Evolutionary conservation across 2,888 invertebrate genomes (phyloP), one percentile per base, ranked within the genome.

Genomic region (Brenthis daphne): DNA sequence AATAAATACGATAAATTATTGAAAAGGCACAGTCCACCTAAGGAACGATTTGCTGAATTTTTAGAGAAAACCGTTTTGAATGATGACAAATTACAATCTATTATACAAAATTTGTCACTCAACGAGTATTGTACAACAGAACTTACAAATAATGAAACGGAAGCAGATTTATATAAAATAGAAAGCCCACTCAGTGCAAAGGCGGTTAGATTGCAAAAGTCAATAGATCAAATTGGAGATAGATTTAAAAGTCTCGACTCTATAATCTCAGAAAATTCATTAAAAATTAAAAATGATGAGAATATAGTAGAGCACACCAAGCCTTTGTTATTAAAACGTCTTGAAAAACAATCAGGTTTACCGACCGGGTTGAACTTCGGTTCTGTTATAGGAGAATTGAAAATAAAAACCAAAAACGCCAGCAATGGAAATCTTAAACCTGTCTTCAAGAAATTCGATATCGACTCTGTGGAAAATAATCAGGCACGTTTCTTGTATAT

Each of bases 361-460:
- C 90, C 89, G 20, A 74, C 79, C 8, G 88, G 88, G 43, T 77
- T 92, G 12, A 90, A 90, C 75, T 92, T 92, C 69, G 91, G 92
- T 64, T 92, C 91, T 43, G 87, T 92, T 24, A 92, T 92, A 66
- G 92, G 92, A 53, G 92, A 92, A 75, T 77, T 92, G 71, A 92
- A 88, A 76, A 85, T 81, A 70, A 92, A 89, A 82, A 92, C 92
- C 1, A 86, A 82, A 70, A 89, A 89, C 71, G 80, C 81, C 8
- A 80, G 79, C 69, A 87, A 85, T 68, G 88, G 87, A 12, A 85
- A 85, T 57, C 77, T 90, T 29, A 92, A 91, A 76, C 92, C 92
- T 2, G 92, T 92, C 60, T 92, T 92, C 76, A 89, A 85, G 80
- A 92, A 92, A 75, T 91, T 92, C 70, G 90, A 90, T 70, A 72